Percentiles rank a stretch among this genome's conserved stretches.
Conservation (phyloP, 2,113 vertebrate species). For the Myiopsitta monachus region DNA sequence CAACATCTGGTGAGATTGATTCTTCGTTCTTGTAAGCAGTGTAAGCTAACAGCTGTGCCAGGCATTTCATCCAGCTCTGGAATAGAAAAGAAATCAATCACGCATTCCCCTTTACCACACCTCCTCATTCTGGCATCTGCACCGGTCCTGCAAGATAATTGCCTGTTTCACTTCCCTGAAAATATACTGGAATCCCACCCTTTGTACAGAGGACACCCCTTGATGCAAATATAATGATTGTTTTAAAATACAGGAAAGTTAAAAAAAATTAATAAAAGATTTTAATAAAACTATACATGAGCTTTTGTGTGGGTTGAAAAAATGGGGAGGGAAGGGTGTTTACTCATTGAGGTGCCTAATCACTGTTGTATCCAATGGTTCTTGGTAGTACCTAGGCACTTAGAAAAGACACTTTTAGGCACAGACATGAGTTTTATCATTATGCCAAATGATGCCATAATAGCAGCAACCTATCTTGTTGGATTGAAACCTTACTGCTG, state of each 20-base stretch:
- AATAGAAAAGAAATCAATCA: constrained; percentile 63
- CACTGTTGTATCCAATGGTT: background rate
- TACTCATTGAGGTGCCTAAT: background rate
- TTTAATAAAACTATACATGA: background rate
- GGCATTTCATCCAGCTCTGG: constrained; percentile 59
- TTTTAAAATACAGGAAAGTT: background rate
- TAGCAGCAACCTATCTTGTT: background rate
- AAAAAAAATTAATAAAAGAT: background rate
- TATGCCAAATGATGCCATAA: background rate
- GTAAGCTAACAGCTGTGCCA: constrained; percentile 58
- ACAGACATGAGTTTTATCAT: background rate
- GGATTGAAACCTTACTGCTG: background rate
- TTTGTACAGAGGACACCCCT: background rate
- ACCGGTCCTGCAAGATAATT: background rate
- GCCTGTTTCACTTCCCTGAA: constrained; percentile 5
- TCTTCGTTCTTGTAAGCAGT: constrained; percentile 54
- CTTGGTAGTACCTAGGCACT: background rate
- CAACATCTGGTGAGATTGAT: constrained; percentile 65
- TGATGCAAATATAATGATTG: background rate
- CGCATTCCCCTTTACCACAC: constrained; percentile 36
- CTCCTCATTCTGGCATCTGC: background rate
- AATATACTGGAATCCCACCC: background rate
- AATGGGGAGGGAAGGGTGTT: background rate
- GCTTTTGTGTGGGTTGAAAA: background rate
- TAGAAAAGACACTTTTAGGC: background rate